Conservation (phyloP, 2,113 vertebrate species). For the Eira barbara region DNA sequence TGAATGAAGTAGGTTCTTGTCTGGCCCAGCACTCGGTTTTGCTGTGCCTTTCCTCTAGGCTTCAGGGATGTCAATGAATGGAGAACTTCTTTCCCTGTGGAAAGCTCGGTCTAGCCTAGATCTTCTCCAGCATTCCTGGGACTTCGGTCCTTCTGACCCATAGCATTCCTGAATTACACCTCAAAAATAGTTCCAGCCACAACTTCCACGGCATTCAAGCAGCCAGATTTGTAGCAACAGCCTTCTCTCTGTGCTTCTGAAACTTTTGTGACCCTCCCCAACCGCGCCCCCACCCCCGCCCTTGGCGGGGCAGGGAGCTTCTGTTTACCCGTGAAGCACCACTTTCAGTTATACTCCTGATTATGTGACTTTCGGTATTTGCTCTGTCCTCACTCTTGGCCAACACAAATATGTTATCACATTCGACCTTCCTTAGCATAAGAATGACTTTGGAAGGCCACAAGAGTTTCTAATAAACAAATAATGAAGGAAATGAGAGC, state of each 20-base stretch:
- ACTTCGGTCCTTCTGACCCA: background rate
- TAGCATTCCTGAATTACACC: background rate
- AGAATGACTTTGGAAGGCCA: constrained; percentile 74
- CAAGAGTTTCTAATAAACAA: constrained; percentile 72
- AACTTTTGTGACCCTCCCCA: background rate
- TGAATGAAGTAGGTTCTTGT: background rate
- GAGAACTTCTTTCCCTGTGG: background rate
- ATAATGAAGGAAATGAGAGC: constrained; percentile 76
- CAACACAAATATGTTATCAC: constrained; percentile 76
- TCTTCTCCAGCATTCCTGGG: background rate
- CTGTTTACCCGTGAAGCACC: constrained; percentile 63
- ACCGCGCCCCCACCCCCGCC: too few relatives aligned
- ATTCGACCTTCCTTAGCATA: constrained; percentile 71
- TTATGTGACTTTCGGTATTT: constrained; percentile 75
- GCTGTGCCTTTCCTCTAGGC: background rate
- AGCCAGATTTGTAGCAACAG: background rate
- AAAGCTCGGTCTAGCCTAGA: background rate
- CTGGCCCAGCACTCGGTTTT: background rate
- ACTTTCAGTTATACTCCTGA: constrained; percentile 62
- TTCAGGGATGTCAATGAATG: background rate
- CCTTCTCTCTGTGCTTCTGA: background rate
- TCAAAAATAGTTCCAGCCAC: background rate
- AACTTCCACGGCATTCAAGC: background rate
- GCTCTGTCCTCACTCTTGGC: constrained; percentile 67
- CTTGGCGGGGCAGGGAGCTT: background rate